Evolutionary conservation across 2,888 invertebrate species (phyloP).

Genomic region (Notodonta ziczac): DNA sequence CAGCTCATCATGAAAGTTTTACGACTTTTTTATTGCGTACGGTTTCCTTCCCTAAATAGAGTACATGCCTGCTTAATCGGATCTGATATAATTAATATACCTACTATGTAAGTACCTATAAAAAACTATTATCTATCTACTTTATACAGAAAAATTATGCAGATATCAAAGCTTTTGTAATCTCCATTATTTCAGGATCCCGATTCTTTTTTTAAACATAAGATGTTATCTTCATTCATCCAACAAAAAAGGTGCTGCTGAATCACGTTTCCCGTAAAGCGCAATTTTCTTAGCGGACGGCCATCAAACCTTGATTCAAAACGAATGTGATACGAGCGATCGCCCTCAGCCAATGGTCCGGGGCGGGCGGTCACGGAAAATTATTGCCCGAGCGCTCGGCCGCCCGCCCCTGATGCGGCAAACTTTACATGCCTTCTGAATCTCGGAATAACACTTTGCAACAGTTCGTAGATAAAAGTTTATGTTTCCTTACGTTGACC

Average conservation of each 20-base stretch:
- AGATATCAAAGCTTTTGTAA: too few relatives aligned
- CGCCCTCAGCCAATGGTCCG: neutral
- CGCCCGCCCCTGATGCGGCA: conserved; percentile 8
- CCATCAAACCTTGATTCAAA: conserved; percentile 6
- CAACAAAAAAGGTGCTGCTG: neutral
- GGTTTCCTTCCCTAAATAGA: neutral
- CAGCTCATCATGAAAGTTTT: neutral
- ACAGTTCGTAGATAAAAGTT: too few relatives aligned
- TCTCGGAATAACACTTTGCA: neutral
- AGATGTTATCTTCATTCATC: neutral
- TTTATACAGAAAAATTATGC: too few relatives aligned
- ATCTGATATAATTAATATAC: too few relatives aligned
- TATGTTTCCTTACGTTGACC: too few relatives aligned
- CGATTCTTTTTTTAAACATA: neutral
- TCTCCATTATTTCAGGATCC: too few relatives aligned
- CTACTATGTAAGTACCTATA: too few relatives aligned
- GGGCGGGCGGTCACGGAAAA: conserved; percentile 11
- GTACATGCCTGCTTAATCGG: neutral
- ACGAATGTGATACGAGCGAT: conserved; percentile 2
- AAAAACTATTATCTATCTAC: too few relatives aligned
- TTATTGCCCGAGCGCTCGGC: conserved; percentile 14
- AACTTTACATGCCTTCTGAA: neutral
- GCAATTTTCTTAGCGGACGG: neutral
- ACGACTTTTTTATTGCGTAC: neutral
- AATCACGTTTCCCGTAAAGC: neutral